Conservation (phyloP, 1,140 invertebrate genomes). For the Ips nitidus region DNA sequence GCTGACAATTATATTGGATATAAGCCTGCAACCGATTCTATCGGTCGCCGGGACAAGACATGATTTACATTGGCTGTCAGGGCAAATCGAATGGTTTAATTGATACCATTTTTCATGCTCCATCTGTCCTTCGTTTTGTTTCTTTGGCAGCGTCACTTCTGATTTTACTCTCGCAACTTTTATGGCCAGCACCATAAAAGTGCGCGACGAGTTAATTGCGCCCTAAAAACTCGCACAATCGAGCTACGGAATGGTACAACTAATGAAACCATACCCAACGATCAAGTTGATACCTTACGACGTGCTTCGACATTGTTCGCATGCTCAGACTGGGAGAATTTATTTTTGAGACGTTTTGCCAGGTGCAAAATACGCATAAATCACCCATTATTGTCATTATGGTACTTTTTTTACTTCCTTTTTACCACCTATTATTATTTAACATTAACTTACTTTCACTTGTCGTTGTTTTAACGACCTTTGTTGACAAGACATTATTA, state of each 20-base stretch:
- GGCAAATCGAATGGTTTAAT: slow-evolving; percentile 25
- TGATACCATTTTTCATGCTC: slow-evolving; percentile 24
- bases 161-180: neutral
- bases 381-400: neutral
- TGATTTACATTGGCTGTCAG: slow-evolving; percentile 26
- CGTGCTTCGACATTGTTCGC: neutral
- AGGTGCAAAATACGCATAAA: slow-evolving; percentile 18
- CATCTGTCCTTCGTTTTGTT: neutral
- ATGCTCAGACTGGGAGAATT: slow-evolving; percentile 13
- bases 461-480: too few species aligned
- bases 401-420: neutral
- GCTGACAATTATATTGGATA: slow-evolving; percentile 33
- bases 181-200: too few species aligned
- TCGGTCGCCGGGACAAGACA: slow-evolving; percentile 14
- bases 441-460: too few species aligned
- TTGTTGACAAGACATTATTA: too few species aligned
- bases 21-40: slow-evolving; percentile 21
- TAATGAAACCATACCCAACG: slow-evolving; percentile 8
- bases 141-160: neutral
- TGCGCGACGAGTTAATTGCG: neutral
- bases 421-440: neutral
- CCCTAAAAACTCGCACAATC: slow-evolving; percentile 9
- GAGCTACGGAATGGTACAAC: slow-evolving; percentile 1
- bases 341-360: neutral
- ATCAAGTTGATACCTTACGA: neutral